A percentile compares a stretch with the other conserved stretches of the same genome.
Evolutionary conservation across 2,888 invertebrate genomes (phyloP).

Genomic region (Pristionchus arcanus): DNA sequence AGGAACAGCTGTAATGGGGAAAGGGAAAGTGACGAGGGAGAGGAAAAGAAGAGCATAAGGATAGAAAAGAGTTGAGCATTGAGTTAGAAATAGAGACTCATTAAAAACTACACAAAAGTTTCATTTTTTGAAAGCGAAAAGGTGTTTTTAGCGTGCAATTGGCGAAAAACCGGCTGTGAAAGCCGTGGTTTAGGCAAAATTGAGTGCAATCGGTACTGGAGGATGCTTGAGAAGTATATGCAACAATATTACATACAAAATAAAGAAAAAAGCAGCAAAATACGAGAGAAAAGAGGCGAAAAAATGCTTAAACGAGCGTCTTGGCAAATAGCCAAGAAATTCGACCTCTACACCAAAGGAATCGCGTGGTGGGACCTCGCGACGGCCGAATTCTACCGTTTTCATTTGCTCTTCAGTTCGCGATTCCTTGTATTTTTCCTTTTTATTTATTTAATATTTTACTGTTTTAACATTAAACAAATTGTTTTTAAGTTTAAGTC

Average conservation of each 20-base stretch:
- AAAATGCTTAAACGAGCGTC: background rate
- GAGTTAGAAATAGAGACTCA: background rate
- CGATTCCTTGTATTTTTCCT: background rate
- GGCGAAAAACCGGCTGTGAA: background rate
- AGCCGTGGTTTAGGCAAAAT: background rate
- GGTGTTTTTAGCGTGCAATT: background rate
- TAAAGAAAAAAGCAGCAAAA: background rate
- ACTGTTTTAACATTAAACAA: too few relatives aligned
- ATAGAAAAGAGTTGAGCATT: background rate
- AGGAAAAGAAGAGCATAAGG: too few relatives aligned
- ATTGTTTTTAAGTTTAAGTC: background rate
- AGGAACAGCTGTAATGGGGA: conserved; percentile 33
- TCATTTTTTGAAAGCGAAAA: background rate
- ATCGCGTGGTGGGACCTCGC: background rate
- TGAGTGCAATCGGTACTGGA: background rate
- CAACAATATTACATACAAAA: background rate
- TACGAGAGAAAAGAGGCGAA: background rate
- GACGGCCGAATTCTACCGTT: background rate
- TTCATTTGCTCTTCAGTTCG: background rate
- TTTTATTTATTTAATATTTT: background rate
- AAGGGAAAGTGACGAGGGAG: conserved; percentile 5
- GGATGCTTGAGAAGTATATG: background rate
- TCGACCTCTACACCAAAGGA: background rate
- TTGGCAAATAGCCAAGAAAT: conserved; percentile 47
- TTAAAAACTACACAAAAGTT: background rate